phyloP scores from a whole-genome alignment of 2,113 vertebrate genomes.

The Hemichromis elongatus region DNA sequence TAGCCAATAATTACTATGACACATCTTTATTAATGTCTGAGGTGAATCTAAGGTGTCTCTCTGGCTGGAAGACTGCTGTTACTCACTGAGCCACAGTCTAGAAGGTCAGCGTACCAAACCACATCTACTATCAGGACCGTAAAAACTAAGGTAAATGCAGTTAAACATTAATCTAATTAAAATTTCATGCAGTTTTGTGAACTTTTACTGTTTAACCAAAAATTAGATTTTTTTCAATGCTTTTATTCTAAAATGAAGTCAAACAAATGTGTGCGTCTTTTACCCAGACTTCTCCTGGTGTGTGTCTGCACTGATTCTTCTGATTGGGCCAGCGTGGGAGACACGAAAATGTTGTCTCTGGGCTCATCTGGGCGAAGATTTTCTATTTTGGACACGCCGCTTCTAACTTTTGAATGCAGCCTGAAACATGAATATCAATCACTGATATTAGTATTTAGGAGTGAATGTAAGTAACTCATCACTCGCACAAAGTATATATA shows the following conservation, averaged over 20 bases:
- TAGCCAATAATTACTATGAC: not conserved
- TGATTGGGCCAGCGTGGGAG: not conserved
- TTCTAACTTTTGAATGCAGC: not conserved
- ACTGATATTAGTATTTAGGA: not conserved
- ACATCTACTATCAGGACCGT: not conserved
- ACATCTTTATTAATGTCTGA: not conserved
- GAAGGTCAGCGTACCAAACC: not conserved
- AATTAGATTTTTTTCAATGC: rapidly evolving
- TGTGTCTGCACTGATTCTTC: not conserved
- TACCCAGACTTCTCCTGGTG: not conserved
- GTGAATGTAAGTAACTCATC: not conserved
- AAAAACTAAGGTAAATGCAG: not conserved
- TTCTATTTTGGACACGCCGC: not conserved
- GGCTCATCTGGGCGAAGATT: rapidly evolving
- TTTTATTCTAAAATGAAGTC: not conserved
- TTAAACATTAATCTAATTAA: not conserved
- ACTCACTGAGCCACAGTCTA: not conserved
- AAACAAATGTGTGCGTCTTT: not conserved
- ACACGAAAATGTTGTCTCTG: not conserved
- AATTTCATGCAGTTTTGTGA: not conserved
- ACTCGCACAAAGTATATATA: not conserved
- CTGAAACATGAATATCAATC: not conserved
- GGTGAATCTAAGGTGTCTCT: not conserved
- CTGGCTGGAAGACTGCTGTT: not conserved
- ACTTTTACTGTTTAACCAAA: not conserved